Evolutionary conservation across 1,140 invertebrate species (phyloP), one percentile per base, ranked within the genome.

Genomic region (Bursaphelenchus mucronatus): DNA sequence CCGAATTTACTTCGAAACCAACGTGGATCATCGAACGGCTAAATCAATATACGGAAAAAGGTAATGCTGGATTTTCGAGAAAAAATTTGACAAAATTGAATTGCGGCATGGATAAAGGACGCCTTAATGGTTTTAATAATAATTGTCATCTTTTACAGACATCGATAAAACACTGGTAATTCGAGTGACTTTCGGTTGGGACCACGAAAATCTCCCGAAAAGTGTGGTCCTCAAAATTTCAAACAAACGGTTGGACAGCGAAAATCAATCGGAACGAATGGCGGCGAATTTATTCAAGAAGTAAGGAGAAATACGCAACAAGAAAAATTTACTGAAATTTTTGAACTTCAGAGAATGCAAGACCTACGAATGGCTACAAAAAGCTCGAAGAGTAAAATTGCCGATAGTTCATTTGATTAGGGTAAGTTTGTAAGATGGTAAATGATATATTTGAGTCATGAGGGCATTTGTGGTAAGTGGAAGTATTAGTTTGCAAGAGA

Each of bases 181-280:
- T 15, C 58, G 67, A 52, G 68, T 78, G 6, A 78, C 76, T n/a
- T 80, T 78, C 54, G 78, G 74, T 10, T 78, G 76, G 76, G 76
- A 81, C 21, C 66, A 78, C 52, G 61, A 71, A 11, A 64, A 63
- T 10, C 53, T 78, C 19, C 76, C 76, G 10, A 69, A 68, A 49
- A 78, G 68, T 59, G 69, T 78, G 9, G 67, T 78, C n/a, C 47
- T 78, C 17, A 78, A 78, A 52, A 71, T 79, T 49, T 79, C 66
- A 17, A 69, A 71, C 7, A 50, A 63, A 30, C 68, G 71, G 61
- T 30, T 13, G 11, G 39, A 21, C 43, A n/a, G 64, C 51, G 47
- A 66, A 51, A 65, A 71, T 54, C 47, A 67, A 57, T 49, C 68
- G 45, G 64, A 57, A 55, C 49, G 68, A 67, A 39, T 75, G 58